Conservation (phyloP, 2,888 invertebrate genomes). For the Cosmia pyralina region DNA sequence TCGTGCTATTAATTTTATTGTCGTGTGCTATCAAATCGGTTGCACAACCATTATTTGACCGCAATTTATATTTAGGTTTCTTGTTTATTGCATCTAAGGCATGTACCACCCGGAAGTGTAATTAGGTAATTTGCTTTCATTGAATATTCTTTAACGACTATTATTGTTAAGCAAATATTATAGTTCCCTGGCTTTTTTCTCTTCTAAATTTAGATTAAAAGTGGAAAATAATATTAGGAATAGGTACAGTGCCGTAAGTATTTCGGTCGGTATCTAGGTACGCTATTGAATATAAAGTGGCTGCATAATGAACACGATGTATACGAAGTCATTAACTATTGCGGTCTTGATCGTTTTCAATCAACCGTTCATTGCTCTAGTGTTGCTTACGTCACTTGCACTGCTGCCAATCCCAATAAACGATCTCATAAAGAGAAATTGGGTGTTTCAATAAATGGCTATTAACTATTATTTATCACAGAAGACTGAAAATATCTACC, state of each 20-base stretch:
- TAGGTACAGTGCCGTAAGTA: constrained; percentile 11
- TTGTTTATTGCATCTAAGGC: constrained; percentile 53
- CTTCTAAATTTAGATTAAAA: background rate
- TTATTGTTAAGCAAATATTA: constrained; percentile 9
- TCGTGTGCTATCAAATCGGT: constrained; percentile 71
- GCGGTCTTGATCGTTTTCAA: constrained; percentile 25
- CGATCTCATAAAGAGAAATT: background rate
- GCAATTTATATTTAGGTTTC: constrained; percentile 63
- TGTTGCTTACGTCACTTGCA: background rate
- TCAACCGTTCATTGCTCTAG: constrained; percentile 1
- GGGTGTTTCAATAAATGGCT: background rate
- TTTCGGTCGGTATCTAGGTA: constrained; percentile 19
- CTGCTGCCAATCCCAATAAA: background rate
- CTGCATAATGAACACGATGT: constrained; percentile 21
- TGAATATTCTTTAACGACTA: constrained; percentile 8
- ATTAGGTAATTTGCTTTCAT: constrained; percentile 38
- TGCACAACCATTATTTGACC: constrained; percentile 61
- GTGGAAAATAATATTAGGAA: constrained; percentile 1
- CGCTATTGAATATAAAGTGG: constrained; percentile 31
- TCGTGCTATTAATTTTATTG: constrained; percentile 75
- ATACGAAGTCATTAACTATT: constrained; percentile 16
- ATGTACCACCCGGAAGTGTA: constrained; percentile 39
- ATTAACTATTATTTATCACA: background rate
- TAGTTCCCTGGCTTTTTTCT: constrained; percentile 5
- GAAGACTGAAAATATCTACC: background rate